A percentile compares a stretch with the other conserved stretches of the same genome.
Evolutionary conservation across 2,888 invertebrate genomes (phyloP).

Genomic region (Atrina japonica): DNA sequence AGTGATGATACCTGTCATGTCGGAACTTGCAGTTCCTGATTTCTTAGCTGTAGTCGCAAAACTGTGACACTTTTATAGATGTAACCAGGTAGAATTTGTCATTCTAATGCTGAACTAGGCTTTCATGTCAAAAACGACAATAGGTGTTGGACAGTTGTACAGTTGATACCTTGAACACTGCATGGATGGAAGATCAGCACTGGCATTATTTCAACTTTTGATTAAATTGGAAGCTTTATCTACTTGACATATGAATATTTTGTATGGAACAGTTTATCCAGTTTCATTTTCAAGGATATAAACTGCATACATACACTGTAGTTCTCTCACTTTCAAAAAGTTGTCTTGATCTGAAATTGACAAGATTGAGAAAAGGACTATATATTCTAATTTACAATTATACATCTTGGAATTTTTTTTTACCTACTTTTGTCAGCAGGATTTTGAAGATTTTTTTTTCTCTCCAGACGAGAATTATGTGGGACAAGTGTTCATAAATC

Average conservation of each 20-base stretch:
- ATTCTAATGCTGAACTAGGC: background rate
- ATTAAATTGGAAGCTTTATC: too few relatives aligned
- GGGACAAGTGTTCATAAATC: slow-evolving; percentile 4
- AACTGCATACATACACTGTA: too few relatives aligned
- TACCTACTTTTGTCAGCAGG: background rate
- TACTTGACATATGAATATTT: too few relatives aligned
- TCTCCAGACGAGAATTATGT: too few relatives aligned
- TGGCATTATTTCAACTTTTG: background rate
- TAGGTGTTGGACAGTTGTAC: background rate
- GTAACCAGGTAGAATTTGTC: slow-evolving; percentile 7
- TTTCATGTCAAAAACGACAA: background rate
- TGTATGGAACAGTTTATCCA: too few relatives aligned
- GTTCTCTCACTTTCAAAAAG: too few relatives aligned
- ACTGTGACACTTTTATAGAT: slow-evolving; percentile 9
- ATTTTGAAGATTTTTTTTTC: background rate
- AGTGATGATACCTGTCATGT: background rate
- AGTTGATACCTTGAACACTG: background rate
- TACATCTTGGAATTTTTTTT: background rate
- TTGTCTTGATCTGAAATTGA: too few relatives aligned
- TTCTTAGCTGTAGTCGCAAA: slow-evolving; percentile 1
- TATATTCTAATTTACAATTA: too few relatives aligned
- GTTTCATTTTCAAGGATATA: too few relatives aligned
- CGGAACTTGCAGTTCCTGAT: background rate
- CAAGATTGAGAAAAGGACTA: too few relatives aligned
- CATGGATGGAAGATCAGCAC: too few relatives aligned